These are phyloP conservation scores for Nymphicus hollandicus DNA, from an alignment of 2,113 vertebrate species.

Conservation along the genomic window DNA sequence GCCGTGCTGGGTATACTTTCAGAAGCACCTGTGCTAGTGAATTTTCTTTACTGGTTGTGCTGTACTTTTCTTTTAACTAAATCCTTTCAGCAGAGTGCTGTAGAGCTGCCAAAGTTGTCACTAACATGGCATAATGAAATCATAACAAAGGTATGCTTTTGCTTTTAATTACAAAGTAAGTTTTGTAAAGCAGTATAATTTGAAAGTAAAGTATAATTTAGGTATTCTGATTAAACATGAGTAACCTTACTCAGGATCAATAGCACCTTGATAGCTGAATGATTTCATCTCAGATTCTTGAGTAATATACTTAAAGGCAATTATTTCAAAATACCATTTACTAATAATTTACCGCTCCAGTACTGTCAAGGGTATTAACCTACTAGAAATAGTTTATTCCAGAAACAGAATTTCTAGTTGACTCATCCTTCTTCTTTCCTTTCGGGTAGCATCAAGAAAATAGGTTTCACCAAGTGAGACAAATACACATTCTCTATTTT, in stretches of 20 bases:
- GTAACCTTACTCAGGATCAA: neutral
- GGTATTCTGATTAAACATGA: neutral
- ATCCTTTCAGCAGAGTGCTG: neutral
- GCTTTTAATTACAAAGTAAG: neutral
- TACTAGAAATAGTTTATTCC: neutral
- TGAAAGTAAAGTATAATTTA: neutral
- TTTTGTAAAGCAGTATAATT: neutral
- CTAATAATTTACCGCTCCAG: neutral
- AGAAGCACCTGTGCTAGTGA: neutral
- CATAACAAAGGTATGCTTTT: neutral
- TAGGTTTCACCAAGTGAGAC: neutral
- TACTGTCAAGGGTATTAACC: neutral
- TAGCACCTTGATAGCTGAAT: neutral
- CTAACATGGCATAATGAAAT: neutral
- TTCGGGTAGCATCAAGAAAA: neutral
- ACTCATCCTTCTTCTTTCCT: neutral
- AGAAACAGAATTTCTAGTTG: neutral
- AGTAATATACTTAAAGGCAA: neutral
- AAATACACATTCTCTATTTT: neutral
- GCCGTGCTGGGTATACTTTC: neutral
- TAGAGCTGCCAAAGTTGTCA: neutral
- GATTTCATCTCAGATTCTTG: neutral
- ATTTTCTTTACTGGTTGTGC: neutral
- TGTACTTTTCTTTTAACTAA: neutral
- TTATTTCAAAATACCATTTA: neutral